A percentile compares a stretch with the other conserved stretches of the same genome.
phyloP scores from a whole-genome alignment of 2,113 vertebrate genomes.

The Eublepharis macularius region DNA sequence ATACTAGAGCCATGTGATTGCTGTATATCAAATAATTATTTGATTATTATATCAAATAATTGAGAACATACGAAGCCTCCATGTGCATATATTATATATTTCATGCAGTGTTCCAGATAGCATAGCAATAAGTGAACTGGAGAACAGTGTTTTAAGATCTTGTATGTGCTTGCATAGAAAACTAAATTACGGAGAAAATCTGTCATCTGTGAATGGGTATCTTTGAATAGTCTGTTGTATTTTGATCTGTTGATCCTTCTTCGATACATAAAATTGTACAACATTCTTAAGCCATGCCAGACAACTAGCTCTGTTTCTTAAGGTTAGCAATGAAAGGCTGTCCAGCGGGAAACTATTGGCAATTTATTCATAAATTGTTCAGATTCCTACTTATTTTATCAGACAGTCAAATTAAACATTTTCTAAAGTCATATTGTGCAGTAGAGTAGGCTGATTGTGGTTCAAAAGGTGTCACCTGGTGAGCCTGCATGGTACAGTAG shows the following conservation, averaged over 20 bases:
- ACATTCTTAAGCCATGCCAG: neutral
- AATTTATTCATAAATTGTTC: neutral
- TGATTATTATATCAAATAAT: neutral
- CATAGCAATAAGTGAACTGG: neutral
- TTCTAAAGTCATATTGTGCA: neutral
- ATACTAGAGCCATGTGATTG: neutral
- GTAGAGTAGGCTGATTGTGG: neutral
- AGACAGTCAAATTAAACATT: neutral
- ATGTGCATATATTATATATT: neutral
- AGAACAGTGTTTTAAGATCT: neutral
- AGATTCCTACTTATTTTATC: neutral
- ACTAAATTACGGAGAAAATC: neutral
- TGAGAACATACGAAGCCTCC: neutral
- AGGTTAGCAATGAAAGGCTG: neutral
- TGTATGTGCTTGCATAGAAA: neutral
- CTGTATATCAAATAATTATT: neutral
- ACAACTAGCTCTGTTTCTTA: neutral
- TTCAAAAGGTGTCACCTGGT: neutral
- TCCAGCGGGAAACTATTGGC: neutral
- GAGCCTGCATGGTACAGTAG: neutral
- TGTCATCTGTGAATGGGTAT: neutral
- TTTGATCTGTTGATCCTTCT: neutral
- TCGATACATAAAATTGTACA: neutral
- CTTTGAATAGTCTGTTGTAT: neutral
- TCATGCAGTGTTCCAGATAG: neutral